Conservation (phyloP, 2,113 vertebrate genomes). For the Zosterops borbonicus region DNA sequence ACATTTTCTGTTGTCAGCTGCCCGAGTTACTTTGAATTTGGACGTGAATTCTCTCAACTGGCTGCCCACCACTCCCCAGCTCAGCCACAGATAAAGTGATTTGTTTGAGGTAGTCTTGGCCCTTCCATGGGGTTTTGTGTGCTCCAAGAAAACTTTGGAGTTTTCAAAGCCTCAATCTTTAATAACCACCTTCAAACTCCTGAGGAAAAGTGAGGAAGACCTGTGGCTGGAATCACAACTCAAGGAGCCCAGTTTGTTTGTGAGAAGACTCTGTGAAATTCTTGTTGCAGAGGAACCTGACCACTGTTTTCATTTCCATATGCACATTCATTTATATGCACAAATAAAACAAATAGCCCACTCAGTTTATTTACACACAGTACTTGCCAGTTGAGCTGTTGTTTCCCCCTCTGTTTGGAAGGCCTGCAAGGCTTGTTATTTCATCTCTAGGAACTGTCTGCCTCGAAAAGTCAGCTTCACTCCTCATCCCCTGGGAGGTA, state of each 20-base stretch:
- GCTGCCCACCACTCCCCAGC: background rate
- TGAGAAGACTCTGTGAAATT: background rate
- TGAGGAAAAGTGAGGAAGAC: background rate
- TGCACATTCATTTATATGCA: background rate
- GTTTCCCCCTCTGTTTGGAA: background rate
- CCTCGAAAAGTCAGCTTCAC: background rate
- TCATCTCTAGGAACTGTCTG: background rate
- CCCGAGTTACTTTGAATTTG: background rate
- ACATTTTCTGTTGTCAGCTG: background rate
- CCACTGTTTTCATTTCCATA: background rate
- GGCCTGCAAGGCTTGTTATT: background rate
- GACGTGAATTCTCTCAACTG: background rate
- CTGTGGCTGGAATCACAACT: background rate
- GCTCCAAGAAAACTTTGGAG: background rate
- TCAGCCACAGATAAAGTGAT: background rate
- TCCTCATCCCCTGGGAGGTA: background rate
- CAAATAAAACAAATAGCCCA: background rate
- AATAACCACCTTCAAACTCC: background rate
- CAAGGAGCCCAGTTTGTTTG: background rate
- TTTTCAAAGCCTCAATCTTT: background rate
- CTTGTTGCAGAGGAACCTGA: background rate
- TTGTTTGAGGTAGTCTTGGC: background rate
- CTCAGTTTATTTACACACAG: background rate
- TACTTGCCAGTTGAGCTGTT: background rate
- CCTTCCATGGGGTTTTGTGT: background rate